Evolutionary conservation across 2,888 invertebrate genomes (phyloP).

Genomic region (Eudasyphora cyanicolor): DNA sequence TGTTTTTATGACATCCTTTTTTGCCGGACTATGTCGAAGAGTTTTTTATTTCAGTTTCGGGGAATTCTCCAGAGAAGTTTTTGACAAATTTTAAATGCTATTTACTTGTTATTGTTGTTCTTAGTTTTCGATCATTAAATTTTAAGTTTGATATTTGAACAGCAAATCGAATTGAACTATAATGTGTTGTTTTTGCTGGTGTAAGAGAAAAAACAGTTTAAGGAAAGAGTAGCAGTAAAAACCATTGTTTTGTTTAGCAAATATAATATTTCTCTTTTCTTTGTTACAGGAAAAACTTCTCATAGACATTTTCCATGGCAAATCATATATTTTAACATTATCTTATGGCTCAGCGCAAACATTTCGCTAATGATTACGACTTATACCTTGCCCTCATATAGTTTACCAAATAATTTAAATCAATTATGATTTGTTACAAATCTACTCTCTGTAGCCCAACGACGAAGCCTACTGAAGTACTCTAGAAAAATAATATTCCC

Average conservation of each 20-base stretch:
- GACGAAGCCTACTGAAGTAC: not conserved
- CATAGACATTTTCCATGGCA: too few relatives aligned
- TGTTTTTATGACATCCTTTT: conserved; percentile 46
- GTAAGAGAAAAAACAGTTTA: not conserved
- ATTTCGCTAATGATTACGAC: not conserved
- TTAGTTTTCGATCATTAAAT: conserved; percentile 24
- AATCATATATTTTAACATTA: not conserved
- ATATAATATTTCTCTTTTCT: not conserved
- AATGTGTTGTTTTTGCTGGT: conserved; percentile 29
- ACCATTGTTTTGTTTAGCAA: not conserved
- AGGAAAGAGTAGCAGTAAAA: not conserved
- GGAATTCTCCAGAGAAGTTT: conserved; percentile 33
- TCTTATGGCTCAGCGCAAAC: not conserved
- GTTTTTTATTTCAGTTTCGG: too few relatives aligned
- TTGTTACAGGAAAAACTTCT: not conserved
- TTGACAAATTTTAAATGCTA: conserved; percentile 50
- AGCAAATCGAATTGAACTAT: conserved; percentile 39
- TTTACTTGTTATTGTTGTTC: conserved; percentile 42
- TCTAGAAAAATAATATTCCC: not conserved
- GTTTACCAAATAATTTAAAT: not conserved
- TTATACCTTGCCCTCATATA: not conserved
- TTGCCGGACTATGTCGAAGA: not conserved
- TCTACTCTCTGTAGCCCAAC: too few relatives aligned
- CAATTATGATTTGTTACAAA: not conserved
- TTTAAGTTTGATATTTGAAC: conserved; percentile 41